A percentile compares a stretch with the other conserved stretches of the same genome.
Evolutionary conservation across 1,140 invertebrate genomes (phyloP).

Genomic region (Drosophila jambulina): DNA sequence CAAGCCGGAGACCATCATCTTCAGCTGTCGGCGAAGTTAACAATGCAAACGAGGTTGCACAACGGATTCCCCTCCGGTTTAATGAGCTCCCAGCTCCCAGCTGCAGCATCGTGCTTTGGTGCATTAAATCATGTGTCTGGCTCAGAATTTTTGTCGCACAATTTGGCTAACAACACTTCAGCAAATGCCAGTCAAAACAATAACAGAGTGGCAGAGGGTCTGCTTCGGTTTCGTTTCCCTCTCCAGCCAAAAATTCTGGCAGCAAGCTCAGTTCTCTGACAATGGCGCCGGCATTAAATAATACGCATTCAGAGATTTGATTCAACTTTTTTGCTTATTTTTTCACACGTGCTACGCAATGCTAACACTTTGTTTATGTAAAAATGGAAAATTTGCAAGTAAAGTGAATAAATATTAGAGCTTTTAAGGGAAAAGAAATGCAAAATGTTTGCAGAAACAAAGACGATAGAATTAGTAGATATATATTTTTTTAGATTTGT

Average conservation of each 20-base stretch:
- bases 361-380: slow-evolving; percentile 6
- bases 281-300: slow-evolving; percentile 40
- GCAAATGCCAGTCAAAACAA: slow-evolving; percentile 35
- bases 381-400: slow-evolving; percentile 28
- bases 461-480: too few relatives aligned
- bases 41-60: slow-evolving; percentile 73
- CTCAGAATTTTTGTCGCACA: slow-evolving; percentile 77
- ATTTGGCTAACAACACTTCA: slow-evolving; percentile 60
- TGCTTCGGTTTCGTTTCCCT: neutral
- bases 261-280: slow-evolving; percentile 26
- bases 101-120: slow-evolving; percentile 30
- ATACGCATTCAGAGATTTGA: slow-evolving; percentile 5
- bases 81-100: slow-evolving; percentile 57
- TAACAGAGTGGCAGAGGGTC: slow-evolving; percentile 30
- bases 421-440: neutral
- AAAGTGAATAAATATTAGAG: slow-evolving; percentile 8
- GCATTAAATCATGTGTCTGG: slow-evolving; percentile 68
- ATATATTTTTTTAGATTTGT: too few relatives aligned
- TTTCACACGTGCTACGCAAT: slow-evolving; percentile 44
- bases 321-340: slow-evolving; percentile 21
- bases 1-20: slow-evolving; percentile 31
- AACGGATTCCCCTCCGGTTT: slow-evolving; percentile 49
- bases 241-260: neutral
- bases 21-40: slow-evolving; percentile 34
- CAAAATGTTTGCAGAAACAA: neutral